Conservation (phyloP, 2,888 invertebrate genomes). For the Catonia carolina region DNA sequence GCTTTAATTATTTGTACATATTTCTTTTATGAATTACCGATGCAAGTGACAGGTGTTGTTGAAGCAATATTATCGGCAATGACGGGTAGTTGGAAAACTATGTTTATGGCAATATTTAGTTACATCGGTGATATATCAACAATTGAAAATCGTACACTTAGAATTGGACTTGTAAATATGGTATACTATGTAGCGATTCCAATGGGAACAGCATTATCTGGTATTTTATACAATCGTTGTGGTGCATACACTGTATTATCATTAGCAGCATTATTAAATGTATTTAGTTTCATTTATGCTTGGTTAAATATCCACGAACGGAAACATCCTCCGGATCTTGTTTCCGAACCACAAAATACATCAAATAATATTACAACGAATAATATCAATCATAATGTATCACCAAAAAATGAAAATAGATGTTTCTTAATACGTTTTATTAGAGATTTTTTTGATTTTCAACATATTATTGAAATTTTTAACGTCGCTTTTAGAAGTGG, state of each 20-base stretch:
- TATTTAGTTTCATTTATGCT: constrained; percentile 67
- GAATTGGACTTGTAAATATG: constrained; percentile 54
- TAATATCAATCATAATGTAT: background rate
- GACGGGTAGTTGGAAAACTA: constrained; percentile 51
- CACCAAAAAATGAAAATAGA: background rate
- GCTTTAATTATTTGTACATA: constrained; percentile 50
- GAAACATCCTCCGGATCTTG: constrained; percentile 15
- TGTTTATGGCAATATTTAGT: constrained; percentile 52
- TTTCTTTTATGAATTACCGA: constrained; percentile 48
- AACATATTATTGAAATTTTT: constrained; percentile 70
- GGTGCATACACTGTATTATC: constrained; percentile 70
- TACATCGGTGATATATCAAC: constrained; percentile 55
- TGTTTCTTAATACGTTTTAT: constrained; percentile 44
- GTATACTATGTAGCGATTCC: constrained; percentile 53
- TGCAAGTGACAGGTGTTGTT: constrained; percentile 48
- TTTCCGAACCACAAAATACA: background rate
- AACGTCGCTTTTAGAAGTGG: constrained; percentile 73
- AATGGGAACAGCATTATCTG: constrained; percentile 68
- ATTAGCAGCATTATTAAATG: constrained; percentile 64
- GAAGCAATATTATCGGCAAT: constrained; percentile 50
- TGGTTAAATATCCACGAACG: constrained; percentile 60
- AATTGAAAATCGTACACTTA: constrained; percentile 49
- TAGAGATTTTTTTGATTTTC: constrained; percentile 66
- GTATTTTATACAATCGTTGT: constrained; percentile 50
- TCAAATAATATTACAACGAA: too few relatives aligned